Base-by-base conservation (phyloP, 1,140 invertebrate species). In the Drosophila murphyi region DNA sequence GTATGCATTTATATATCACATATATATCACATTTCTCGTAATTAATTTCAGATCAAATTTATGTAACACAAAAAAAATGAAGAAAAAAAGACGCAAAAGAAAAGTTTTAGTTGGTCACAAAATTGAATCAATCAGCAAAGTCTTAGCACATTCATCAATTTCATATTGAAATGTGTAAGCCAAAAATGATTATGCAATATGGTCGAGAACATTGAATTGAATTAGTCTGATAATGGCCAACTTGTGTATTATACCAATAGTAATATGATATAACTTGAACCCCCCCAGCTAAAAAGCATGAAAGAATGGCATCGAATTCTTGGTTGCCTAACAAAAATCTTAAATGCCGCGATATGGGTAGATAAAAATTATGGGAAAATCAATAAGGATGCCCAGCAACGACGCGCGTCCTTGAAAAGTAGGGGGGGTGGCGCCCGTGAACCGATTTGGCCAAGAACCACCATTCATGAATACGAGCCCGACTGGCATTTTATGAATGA, bases 401-500 rank as follows among this genome's bases (percentile, higher is more conserved):
- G 48, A 10, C 34, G 37, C 55, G 72, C 63, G 82, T 77, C 83
- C 83, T 87, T 87, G 83, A 87, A 82, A 77, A 54, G 48, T 51
- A 8, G 45, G 73, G 55, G 59, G 59, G 59, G 62, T 54, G 50
- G 35, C 8, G 20, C n/a, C 5, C 55, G 35, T 41, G 28, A 39
- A 39, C 12, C 12, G 41, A 52, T 65, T 57, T 54, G 34, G 20
- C 35, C 51, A 55, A 64, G 34, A 41, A 50, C 10, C 8, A 28
- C 63, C 83, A 88, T 87, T 87, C 83, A 87, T 88, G 80, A 88
- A 85, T 62, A 77, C 78, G 80, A 62, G 28, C 51, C 29, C 10
- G 35, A 48, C 39, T n/a, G 43, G 57, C 31, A n/a, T 34, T 60
- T 35, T 32, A 60, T 60, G 43, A 60, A 60, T 60, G 57, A 48